Percentiles rank a stretch among this genome's conserved stretches.
These are phyloP conservation scores for Tetragonula clypearis DNA, from an alignment of 1,140 invertebrate species.

Conservation along the genomic window DNA sequence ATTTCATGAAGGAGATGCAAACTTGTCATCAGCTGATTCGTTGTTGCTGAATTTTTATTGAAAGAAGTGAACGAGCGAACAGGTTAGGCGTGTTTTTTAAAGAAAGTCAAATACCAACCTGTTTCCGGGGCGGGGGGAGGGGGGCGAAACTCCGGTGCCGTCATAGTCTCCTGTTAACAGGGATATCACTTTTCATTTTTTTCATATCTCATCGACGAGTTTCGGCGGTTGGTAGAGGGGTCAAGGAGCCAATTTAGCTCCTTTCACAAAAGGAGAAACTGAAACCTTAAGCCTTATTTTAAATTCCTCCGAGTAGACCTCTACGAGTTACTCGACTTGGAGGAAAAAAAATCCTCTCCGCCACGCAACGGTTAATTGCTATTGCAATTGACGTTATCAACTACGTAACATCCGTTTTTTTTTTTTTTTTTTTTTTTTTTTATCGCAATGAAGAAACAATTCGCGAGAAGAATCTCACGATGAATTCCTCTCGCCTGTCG, in stretches of 20 bases:
- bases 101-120: conserved; percentile 74
- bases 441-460: no score
- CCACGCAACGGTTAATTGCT: no score
- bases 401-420: no score
- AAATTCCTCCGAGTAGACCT: background rate
- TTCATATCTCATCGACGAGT: conserved; percentile 68
- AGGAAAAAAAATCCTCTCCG: background rate
- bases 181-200: conserved; percentile 82
- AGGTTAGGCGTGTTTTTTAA: conserved; percentile 47
- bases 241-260: background rate
- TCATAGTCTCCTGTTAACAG: conserved; percentile 78
- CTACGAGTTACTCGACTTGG: no score
- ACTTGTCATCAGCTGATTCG: background rate
- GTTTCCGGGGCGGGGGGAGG: conserved; percentile 50
- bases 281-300: no score
- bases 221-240: conserved; percentile 35
- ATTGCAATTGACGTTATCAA: background rate
- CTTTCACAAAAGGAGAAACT: no score
- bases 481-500: no score
- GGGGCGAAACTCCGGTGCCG: conserved; percentile 59
- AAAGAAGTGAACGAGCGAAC: no score
- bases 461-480: background rate
- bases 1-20: no score
- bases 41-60: background rate
- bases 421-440: no score